Evolutionary conservation across 2,113 vertebrate species (phyloP).

Genomic region (Hucho hucho): DNA sequence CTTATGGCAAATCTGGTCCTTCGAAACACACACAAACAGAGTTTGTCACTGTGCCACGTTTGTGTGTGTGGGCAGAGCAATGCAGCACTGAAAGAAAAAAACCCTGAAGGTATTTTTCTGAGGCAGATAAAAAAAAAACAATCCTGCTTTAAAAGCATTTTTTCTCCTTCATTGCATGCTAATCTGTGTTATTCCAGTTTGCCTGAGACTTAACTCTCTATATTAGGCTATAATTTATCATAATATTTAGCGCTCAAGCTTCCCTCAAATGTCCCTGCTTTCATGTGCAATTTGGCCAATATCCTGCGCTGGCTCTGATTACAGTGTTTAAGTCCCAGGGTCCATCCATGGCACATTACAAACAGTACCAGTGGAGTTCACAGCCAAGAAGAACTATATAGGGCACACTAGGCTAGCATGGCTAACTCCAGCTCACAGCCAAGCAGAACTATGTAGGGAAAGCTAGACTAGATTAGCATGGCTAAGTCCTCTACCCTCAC

Average conservation of each 20-base stretch:
- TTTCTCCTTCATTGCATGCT: constrained; percentile 47
- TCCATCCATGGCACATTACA: constrained; percentile 58
- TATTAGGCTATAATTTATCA: constrained; percentile 71
- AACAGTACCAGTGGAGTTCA: constrained; percentile 58
- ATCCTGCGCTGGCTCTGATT: constrained; percentile 74
- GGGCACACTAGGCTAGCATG: neutral
- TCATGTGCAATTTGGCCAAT: constrained; percentile 76
- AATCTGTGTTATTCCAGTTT: constrained; percentile 61
- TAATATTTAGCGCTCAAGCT: constrained; percentile 70
- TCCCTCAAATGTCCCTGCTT: constrained; percentile 69
- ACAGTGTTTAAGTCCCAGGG: constrained; percentile 61
- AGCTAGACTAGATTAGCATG: neutral
- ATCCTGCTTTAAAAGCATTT: constrained; percentile 27
- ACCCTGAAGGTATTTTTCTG: constrained; percentile 27
- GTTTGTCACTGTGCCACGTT: neutral
- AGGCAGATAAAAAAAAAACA: constrained; percentile 28
- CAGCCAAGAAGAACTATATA: neutral
- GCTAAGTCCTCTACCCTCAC: neutral
- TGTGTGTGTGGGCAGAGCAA: constrained; percentile 2
- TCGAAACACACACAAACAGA: neutral
- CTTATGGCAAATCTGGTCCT: neutral
- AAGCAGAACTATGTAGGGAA: neutral
- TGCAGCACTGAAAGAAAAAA: neutral
- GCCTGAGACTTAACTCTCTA: constrained; percentile 56
- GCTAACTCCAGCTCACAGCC: neutral